Percentiles rank a stretch among this genome's conserved stretches.
These are phyloP conservation scores for Platanista minor DNA, from an alignment of 2,113 vertebrate genomes.

Conservation along the genomic window DNA sequence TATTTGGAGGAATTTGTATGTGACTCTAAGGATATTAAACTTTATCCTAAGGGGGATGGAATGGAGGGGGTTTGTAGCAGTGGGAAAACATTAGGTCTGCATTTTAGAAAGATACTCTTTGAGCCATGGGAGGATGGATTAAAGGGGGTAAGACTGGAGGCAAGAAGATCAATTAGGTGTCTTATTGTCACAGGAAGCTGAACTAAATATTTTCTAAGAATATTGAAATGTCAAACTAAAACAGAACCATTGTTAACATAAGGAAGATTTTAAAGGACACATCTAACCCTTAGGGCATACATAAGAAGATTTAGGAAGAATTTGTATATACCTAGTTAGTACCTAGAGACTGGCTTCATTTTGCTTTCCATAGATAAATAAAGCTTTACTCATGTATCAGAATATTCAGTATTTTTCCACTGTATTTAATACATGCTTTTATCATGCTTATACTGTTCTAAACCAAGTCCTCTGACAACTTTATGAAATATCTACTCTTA, in stretches of 20 bases:
- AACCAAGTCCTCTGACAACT: background rate
- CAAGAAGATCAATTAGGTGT: background rate
- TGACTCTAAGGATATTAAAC: background rate
- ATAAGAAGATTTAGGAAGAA: background rate
- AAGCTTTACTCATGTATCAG: background rate
- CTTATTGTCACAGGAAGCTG: background rate
- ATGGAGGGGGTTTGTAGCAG: background rate
- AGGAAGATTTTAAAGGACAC: conserved; percentile 18
- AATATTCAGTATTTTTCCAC: conserved; percentile 17
- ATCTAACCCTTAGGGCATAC: background rate
- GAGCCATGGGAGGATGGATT: background rate
- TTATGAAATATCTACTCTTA: conserved; percentile 9
- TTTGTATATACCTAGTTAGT: conserved; percentile 3
- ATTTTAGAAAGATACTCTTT: background rate
- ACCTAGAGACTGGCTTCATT: background rate
- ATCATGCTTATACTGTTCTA: background rate
- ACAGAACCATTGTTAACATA: background rate
- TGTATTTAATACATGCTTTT: background rate
- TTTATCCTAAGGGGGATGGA: background rate
- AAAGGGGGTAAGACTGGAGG: background rate
- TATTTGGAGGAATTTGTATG: background rate
- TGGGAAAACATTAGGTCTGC: background rate
- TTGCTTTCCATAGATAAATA: background rate
- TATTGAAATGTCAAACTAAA: conserved; percentile 12
- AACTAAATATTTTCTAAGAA: conserved; percentile 3